Conservation (phyloP, 2,797 vertebrate species). For the Xenentodon cancila region DNA sequence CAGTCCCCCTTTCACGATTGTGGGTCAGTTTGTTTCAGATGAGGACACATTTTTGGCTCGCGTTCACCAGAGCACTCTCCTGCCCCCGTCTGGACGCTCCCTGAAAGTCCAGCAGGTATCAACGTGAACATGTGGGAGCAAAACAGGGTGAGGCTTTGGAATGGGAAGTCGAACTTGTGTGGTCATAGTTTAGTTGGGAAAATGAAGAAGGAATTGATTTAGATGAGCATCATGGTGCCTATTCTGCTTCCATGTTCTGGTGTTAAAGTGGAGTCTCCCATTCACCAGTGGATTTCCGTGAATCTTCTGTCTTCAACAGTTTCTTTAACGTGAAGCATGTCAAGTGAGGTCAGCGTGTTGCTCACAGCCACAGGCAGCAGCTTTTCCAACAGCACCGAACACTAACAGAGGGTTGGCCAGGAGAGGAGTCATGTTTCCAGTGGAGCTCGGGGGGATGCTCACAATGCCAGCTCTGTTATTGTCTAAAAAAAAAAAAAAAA, state of each 20-base stretch:
- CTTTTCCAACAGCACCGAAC: constrained; percentile 38
- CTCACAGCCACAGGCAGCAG: constrained; percentile 40
- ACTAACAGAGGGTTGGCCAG: constrained; percentile 31
- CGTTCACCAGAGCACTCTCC: constrained; percentile 64
- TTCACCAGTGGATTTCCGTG: neutral
- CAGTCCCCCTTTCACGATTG: constrained; percentile 49
- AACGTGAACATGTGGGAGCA: neutral
- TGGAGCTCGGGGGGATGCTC: constrained; percentile 45
- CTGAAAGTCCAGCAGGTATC: constrained; percentile 44
- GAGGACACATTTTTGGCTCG: constrained; percentile 58
- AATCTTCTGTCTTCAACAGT: neutral
- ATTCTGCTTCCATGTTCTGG: neutral
- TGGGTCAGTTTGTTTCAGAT: constrained; percentile 56
- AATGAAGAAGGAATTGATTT: neutral
- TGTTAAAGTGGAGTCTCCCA: neutral
- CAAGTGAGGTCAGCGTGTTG: constrained; percentile 14
- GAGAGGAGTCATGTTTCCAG: constrained; percentile 60
- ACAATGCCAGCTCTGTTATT: constrained; percentile 69
- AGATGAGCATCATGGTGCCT: neutral
- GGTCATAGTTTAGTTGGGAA: neutral
- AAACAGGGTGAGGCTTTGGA: constrained; percentile 18
- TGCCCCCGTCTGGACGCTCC: constrained; percentile 76
- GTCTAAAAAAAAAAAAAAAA: constrained; percentile 49
- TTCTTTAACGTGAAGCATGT: constrained; percentile 25
- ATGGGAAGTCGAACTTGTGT: too few relatives aligned